Percentiles rank a stretch among this genome's conserved stretches.
These are phyloP conservation scores for Cerastoderma edule DNA, from an alignment of 2,888 invertebrate species.

Conservation along the genomic window DNA sequence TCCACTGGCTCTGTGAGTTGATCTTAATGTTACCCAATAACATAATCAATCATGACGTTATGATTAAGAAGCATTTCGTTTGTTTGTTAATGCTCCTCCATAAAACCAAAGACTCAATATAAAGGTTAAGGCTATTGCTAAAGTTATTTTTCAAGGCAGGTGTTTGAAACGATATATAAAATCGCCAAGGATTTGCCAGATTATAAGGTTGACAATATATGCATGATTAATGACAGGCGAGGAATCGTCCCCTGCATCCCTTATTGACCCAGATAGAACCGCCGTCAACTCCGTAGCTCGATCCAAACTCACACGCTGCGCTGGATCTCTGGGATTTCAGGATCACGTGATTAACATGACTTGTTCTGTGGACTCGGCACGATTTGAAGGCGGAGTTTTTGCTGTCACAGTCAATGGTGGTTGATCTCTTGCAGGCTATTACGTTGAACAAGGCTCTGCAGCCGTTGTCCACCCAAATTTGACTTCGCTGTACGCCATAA, in stretches of 20 bases:
- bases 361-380: background rate
- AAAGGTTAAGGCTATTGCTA: too few species aligned
- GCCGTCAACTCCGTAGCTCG: background rate
- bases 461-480: background rate
- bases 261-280: background rate
- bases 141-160: too few species aligned
- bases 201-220: too few species aligned
- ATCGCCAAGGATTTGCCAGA: too few species aligned
- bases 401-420: background rate
- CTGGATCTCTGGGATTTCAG: background rate
- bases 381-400: background rate
- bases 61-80: too few species aligned
- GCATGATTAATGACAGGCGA: too few species aligned
- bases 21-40: too few species aligned
- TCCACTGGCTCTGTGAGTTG: too few species aligned
- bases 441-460: slow-evolving; percentile 2
- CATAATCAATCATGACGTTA: too few species aligned
- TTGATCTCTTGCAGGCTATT: background rate
- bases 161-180: too few species aligned
- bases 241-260: background rate
- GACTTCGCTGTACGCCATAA: background rate
- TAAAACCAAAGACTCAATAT: too few species aligned
- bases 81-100: too few species aligned
- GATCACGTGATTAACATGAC: background rate
- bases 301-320: background rate